Percentiles rank a stretch among this genome's conserved stretches.
These are phyloP conservation scores for Channa striata DNA, from an alignment of 2,797 vertebrate genomes.

Conservation along the genomic window DNA sequence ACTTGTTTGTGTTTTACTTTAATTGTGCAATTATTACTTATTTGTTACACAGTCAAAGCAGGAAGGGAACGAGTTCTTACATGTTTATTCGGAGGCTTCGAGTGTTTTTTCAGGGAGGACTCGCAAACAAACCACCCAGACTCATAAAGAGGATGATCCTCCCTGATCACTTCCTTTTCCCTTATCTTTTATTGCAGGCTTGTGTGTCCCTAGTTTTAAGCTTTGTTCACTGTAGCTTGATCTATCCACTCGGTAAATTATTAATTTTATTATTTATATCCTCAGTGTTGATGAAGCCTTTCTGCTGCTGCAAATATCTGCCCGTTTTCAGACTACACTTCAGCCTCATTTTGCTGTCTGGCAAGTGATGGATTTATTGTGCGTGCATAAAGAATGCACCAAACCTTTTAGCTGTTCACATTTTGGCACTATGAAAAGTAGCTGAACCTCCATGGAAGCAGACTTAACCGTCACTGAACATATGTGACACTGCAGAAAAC, in stretches of 20 bases:
- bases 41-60: background rate
- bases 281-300: background rate
- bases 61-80: background rate
- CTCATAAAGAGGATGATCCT: background rate
- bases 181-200: background rate
- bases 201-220: background rate
- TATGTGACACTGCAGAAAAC: no score
- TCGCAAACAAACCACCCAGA: constrained; percentile 9
- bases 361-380: no score
- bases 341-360: no score
- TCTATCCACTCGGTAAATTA: background rate
- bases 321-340: no score
- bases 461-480: no score
- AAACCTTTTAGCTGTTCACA: no score
- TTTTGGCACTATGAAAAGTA: no score
- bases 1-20: no score
- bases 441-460: no score
- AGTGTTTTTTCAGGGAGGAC: constrained; percentile 40
- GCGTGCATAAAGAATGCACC: no score
- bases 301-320: no score
- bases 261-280: background rate
- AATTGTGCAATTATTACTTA: no score
- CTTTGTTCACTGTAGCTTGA: background rate
- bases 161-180: background rate
- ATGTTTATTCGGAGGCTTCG: constrained; percentile 28